Percentiles rank a stretch among this genome's conserved stretches.
Evolutionary conservation across 2,113 vertebrate species (phyloP).

Genomic region (Silurus meridionalis): DNA sequence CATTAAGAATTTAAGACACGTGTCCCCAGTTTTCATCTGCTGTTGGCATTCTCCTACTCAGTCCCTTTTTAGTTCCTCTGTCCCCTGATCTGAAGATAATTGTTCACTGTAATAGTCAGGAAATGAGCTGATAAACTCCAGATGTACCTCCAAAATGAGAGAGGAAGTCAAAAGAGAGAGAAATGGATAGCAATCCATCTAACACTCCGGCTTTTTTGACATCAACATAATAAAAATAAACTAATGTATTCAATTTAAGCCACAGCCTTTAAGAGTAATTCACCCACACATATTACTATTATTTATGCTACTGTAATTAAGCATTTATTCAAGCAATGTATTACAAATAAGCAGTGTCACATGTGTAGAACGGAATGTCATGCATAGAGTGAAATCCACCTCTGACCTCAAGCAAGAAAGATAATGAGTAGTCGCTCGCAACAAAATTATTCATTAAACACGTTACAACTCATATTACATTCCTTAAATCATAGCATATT

Average conservation of each 20-base stretch:
- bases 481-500: not conserved
- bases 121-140: conserved; percentile 90
- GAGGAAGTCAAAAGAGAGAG: conserved; percentile 37
- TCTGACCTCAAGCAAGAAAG: not conserved
- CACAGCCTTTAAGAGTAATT: no score
- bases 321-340: no score
- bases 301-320: no score
- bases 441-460: not conserved
- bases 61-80: conserved; percentile 82
- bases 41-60: conserved; percentile 71
- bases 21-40: conserved; percentile 78
- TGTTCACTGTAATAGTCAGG: conserved; percentile 86
- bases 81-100: conserved; percentile 90
- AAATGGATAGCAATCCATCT: conserved; percentile 30
- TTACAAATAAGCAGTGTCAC: no score
- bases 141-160: conserved; percentile 73
- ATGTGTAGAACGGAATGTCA: no score
- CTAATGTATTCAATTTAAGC: no score
- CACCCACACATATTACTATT: no score
- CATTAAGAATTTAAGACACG: conserved; percentile 78
- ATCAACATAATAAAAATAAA: no score
- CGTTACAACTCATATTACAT: not conserved
- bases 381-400: not conserved
- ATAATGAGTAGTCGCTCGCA: not conserved
- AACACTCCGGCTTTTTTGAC: no score